phyloP scores from a whole-genome alignment of 2,888 invertebrate genomes.

The Phortica magna region DNA sequence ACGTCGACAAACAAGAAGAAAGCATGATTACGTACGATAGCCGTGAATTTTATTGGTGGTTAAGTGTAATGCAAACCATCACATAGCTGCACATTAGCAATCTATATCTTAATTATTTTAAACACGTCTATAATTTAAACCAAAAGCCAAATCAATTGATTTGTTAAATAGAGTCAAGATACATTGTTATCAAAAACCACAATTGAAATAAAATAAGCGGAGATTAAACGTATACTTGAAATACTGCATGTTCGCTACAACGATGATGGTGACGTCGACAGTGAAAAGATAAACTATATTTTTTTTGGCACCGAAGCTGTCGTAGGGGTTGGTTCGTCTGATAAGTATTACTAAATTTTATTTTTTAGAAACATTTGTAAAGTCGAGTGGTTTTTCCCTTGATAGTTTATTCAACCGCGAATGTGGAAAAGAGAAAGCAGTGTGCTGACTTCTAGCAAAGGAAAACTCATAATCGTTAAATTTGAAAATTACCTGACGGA shows the following conservation, averaged over 20 bases:
- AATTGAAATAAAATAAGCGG: no score
- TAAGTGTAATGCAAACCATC: background rate
- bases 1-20: conserved; percentile 53
- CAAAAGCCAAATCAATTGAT: no score
- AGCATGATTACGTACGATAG: conserved; percentile 8
- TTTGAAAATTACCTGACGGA: background rate
- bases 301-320: background rate
- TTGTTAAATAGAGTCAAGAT: no score
- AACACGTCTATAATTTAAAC: no score
- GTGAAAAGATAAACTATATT: background rate
- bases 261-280: conserved; percentile 13
- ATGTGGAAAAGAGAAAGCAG: no score
- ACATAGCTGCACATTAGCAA: background rate
- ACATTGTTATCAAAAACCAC: no score
- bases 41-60: background rate
- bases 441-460: background rate
- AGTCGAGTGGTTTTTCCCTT: no score
- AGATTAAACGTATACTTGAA: background rate
- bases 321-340: no score
- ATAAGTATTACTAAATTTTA: no score
- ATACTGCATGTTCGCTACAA: background rate
- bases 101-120: background rate
- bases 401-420: no score
- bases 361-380: no score
- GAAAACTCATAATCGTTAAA: background rate